These are phyloP conservation scores for Ornithorhynchus anatinus DNA, from an alignment of 2,113 vertebrate genomes.

Conservation along the genomic window DNA sequence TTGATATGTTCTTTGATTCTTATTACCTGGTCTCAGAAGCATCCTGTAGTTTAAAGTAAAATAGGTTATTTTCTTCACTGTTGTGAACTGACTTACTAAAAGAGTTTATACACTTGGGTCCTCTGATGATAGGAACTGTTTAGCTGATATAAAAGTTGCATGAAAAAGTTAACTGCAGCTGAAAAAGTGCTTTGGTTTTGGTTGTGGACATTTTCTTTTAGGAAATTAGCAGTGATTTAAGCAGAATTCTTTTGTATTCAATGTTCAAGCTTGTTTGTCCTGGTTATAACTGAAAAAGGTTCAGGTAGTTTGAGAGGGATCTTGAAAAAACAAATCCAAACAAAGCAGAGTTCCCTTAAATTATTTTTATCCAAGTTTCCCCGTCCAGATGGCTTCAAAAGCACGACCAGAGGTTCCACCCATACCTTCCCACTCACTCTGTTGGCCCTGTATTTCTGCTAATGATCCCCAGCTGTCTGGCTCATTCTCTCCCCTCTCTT, in stretches of 20 bases:
- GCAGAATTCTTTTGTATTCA: conserved; percentile 53
- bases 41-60: neutral
- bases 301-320: conserved; percentile 36
- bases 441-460: conserved; percentile 15
- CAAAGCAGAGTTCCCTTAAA: conserved; percentile 54
- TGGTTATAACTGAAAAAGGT: conserved; percentile 27
- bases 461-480: conserved; percentile 51
- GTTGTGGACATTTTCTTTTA: conserved; percentile 27
- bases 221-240: conserved; percentile 42
- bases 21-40: neutral
- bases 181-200: conserved; percentile 1
- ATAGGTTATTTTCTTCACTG: neutral
- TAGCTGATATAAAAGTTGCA: conserved; percentile 6
- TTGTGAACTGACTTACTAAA: neutral
- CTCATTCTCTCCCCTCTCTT: conserved; percentile 9
- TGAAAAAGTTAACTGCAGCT: neutral
- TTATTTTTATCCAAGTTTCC: conserved; percentile 43
- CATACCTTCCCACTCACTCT: conserved; percentile 24
- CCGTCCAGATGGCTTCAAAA: conserved; percentile 39
- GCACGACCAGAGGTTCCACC: conserved; percentile 39
- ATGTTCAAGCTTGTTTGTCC: conserved; percentile 40
- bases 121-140: neutral
- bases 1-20: neutral
- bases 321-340: conserved; percentile 47
- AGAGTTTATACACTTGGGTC: neutral